Percentiles rank a stretch among this genome's conserved stretches.
phyloP scores from a whole-genome alignment of 1,140 invertebrate genomes.

The Trichomalopsis sarcophagae region DNA sequence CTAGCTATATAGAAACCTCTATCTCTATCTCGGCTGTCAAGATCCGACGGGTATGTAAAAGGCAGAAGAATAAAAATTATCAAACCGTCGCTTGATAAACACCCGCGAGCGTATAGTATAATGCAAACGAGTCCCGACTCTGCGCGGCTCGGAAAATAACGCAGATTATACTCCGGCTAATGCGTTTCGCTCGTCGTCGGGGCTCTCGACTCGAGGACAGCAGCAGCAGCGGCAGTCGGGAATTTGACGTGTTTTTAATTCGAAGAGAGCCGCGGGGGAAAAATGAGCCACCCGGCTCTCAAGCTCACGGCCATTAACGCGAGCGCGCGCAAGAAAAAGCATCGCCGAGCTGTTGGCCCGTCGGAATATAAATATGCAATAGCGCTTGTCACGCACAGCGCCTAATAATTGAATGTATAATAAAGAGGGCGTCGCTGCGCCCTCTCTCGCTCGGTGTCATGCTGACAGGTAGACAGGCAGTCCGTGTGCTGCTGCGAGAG shows the following conservation, averaged over 20 bases:
- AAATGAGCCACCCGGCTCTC: slow-evolving; percentile 29
- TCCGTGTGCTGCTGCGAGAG: slow-evolving; percentile 23
- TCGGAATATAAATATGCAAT: slow-evolving; percentile 73
- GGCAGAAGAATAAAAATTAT: not conserved
- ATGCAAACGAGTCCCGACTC: not conserved
- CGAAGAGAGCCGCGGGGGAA: not conserved
- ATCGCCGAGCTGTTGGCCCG: slow-evolving; percentile 45
- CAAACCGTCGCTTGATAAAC: not conserved
- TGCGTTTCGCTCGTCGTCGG: slow-evolving; percentile 26
- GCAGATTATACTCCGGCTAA: slow-evolving; percentile 30
- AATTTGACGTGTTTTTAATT: slow-evolving; percentile 53
- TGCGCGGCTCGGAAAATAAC: slow-evolving; percentile 5
- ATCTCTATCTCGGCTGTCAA: too few species aligned
- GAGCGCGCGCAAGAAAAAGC: slow-evolving; percentile 44
- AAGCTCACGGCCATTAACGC: slow-evolving; percentile 63
- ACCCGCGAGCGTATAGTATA: not conserved
- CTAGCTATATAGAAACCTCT: too few species aligned
- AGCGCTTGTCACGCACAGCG: slow-evolving; percentile 72
- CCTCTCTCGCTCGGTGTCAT: slow-evolving; percentile 58
- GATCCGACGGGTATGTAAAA: too few species aligned
- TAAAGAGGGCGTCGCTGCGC: slow-evolving; percentile 72
- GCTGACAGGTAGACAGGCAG: slow-evolving; percentile 65
- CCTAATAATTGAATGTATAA: slow-evolving; percentile 75
- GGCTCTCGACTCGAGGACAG: not conserved
- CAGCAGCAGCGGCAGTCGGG: not conserved